Conservation (phyloP, 2,113 vertebrate species). For the Eidolon helvum region DNA sequence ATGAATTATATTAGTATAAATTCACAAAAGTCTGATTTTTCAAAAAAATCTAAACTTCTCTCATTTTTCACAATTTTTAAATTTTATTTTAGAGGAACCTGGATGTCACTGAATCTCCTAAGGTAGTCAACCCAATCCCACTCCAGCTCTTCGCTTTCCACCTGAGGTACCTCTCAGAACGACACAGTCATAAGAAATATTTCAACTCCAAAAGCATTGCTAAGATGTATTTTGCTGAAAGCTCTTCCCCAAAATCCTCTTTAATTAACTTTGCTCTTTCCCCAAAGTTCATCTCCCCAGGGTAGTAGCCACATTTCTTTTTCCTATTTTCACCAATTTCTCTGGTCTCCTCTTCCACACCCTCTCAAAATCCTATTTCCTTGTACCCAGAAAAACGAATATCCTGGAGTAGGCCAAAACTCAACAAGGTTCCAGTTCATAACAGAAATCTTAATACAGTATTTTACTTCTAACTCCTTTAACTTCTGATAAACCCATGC, state of each 20-base stretch:
- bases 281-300: background rate
- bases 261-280: background rate
- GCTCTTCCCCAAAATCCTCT: constrained; percentile 27
- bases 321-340: constrained; percentile 1
- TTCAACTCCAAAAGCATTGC: constrained; percentile 36
- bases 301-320: background rate
- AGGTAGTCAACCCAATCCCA: background rate
- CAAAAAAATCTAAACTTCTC: constrained; percentile 18
- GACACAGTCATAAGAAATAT: constrained; percentile 30
- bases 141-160: background rate
- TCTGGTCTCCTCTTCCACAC: background rate
- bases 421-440: background rate
- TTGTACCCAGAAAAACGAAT: constrained; percentile 31
- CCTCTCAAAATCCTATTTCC: constrained; percentile 5
- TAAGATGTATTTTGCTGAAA: constrained; percentile 39
- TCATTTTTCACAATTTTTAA: constrained; percentile 5
- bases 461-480: background rate
- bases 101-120: background rate
- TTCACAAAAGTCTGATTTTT: constrained; percentile 15
- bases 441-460: background rate
- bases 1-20: background rate
- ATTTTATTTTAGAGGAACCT: background rate
- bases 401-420: background rate
- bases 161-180: background rate
- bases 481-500: background rate